These are phyloP conservation scores for Athalia rosae DNA, from an alignment of 2,888 invertebrate genomes.

Conservation along the genomic window DNA sequence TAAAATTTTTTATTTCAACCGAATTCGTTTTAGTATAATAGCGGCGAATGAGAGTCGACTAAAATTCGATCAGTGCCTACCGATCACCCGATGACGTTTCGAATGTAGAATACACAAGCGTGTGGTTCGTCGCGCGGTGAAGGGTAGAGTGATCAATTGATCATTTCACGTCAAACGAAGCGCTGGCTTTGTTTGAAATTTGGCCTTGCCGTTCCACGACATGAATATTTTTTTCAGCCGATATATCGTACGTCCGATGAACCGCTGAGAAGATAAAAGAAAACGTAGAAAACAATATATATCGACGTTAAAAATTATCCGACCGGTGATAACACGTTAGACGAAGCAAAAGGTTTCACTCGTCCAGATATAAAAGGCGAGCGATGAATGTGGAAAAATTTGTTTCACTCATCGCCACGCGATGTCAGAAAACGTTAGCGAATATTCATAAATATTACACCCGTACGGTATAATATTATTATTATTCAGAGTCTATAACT, in stretches of 20 bases:
- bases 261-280: not conserved
- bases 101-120: not conserved
- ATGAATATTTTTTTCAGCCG: conserved; percentile 29
- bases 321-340: conserved; percentile 29
- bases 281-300: conserved; percentile 19
- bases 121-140: conserved; percentile 34
- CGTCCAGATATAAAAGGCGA: conserved; percentile 15
- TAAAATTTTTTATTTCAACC: not conserved
- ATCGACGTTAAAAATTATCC: conserved; percentile 7
- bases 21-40: not conserved
- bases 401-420: not conserved
- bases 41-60: not conserved
- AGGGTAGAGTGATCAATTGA: conserved; percentile 40
- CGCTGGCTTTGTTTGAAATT: not conserved
- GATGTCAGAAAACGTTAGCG: too few relatives aligned
- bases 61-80: conserved; percentile 12
- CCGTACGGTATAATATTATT: too few relatives aligned
- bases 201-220: not conserved
- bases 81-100: not conserved
- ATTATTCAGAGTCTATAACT: too few relatives aligned
- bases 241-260: not conserved
- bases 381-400: conserved; percentile 32
- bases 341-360: conserved; percentile 20
- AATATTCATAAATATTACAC: too few relatives aligned
- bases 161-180: conserved; percentile 20